A percentile compares a stretch with the other conserved stretches of the same genome.
These are phyloP conservation scores for Ephestia elutella DNA, from an alignment of 1,140 invertebrate genomes.

Conservation along the genomic window DNA sequence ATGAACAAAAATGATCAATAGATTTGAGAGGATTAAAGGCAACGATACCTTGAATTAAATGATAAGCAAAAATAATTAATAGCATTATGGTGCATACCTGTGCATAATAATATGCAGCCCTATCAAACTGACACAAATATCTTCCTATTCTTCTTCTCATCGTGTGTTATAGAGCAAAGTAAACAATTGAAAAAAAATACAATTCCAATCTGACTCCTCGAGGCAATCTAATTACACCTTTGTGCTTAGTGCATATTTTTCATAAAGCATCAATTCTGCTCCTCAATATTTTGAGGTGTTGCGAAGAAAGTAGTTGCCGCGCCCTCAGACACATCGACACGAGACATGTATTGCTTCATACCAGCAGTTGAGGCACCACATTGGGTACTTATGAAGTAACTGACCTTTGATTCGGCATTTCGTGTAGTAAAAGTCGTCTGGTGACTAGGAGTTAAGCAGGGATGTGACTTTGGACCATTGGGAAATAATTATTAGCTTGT, in stretches of 20 bases:
- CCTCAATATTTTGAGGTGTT: background rate
- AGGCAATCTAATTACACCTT: too few species aligned
- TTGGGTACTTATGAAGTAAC: conserved; percentile 20
- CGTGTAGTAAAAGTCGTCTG: conserved; percentile 2
- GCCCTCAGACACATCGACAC: conserved; percentile 25
- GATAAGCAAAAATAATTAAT: too few species aligned
- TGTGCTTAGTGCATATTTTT: too few species aligned
- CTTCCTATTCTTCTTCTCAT: too few species aligned
- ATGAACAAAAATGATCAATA: background rate
- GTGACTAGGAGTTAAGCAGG: conserved; percentile 6
- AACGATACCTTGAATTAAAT: too few species aligned
- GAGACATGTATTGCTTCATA: conserved; percentile 27
- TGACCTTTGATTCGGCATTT: conserved; percentile 27
- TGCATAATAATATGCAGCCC: too few species aligned
- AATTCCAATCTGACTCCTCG: too few species aligned
- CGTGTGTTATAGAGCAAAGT: too few species aligned
- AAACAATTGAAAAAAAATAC: too few species aligned
- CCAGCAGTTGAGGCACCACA: conserved; percentile 9
- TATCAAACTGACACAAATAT: too few species aligned
- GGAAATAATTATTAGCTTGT: background rate
- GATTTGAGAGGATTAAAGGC: conserved; percentile 5
- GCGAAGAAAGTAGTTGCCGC: conserved; percentile 33
- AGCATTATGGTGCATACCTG: too few species aligned
- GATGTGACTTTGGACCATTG: conserved; percentile 4
- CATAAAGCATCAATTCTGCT: too few species aligned